Percentiles rank a stretch among this genome's conserved stretches.
phyloP scores from a whole-genome alignment of 1,140 invertebrate species.

The Lutraria rhynchaena region DNA sequence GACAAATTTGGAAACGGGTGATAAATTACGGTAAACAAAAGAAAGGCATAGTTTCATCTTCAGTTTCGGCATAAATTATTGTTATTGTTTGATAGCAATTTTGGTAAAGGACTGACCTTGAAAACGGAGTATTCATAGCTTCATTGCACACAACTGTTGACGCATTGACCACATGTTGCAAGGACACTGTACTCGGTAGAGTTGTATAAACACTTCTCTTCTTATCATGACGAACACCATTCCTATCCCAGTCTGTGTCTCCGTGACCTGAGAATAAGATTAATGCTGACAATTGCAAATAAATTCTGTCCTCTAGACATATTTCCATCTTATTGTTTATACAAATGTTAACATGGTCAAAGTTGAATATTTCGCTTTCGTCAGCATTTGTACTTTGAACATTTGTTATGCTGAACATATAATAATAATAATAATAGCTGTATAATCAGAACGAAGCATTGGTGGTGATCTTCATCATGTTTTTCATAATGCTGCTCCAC shows the following conservation, averaged over 20 bases:
- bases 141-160: slow-evolving; percentile 37
- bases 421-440: too few species aligned
- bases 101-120: slow-evolving; percentile 5
- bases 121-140: background rate
- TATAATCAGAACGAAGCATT: too few species aligned
- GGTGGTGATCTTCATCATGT: too few species aligned
- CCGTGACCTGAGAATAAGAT: slow-evolving; percentile 5
- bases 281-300: background rate
- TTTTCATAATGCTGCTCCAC: too few species aligned
- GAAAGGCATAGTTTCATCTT: too few species aligned
- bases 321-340: background rate
- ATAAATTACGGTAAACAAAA: too few species aligned
- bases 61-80: background rate
- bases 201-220: background rate
- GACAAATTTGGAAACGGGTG: too few species aligned
- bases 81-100: background rate
- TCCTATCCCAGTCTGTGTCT: background rate
- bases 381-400: too few species aligned
- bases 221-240: background rate
- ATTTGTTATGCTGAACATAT: too few species aligned
- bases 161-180: slow-evolving; percentile 33
- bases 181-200: slow-evolving; percentile 13
- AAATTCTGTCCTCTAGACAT: background rate
- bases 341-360: too few species aligned
- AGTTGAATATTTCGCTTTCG: too few species aligned